Conservation (phyloP, 2,797 vertebrate genomes). For the Squalus acanthias region DNA sequence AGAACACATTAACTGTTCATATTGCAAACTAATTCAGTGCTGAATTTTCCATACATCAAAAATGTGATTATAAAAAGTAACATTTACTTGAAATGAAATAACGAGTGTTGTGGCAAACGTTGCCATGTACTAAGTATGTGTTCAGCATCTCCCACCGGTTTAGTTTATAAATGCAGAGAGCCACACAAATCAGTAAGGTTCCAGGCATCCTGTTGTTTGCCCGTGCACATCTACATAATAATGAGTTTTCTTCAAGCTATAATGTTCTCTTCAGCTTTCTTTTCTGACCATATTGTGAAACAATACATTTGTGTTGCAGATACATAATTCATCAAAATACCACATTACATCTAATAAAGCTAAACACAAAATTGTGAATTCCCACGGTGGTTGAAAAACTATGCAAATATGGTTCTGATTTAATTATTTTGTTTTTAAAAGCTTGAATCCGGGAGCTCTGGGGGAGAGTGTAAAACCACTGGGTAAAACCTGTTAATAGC, state of each 20-base stretch:
- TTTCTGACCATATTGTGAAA: neutral
- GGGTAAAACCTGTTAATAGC: neutral
- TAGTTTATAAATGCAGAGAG: neutral
- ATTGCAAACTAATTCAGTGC: neutral
- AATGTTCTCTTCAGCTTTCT: neutral
- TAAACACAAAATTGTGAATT: neutral
- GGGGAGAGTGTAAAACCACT: neutral
- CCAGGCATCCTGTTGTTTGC: neutral
- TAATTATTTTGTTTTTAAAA: constrained; percentile 21
- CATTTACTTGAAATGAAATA: neutral
- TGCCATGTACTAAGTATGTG: neutral
- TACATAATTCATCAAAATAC: constrained; percentile 18
- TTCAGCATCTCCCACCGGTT: neutral
- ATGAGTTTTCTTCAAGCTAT: neutral
- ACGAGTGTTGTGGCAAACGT: neutral
- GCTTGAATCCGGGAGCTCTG: neutral
- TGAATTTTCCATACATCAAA: neutral
- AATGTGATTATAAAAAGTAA: neutral
- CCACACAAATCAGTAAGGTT: neutral
- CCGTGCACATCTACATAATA: neutral
- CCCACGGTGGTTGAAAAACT: neutral
- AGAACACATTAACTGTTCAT: neutral
- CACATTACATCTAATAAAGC: neutral
- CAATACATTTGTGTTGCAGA: neutral
- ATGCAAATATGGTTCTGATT: constrained; percentile 5